phyloP scores from a whole-genome alignment of 2,797 vertebrate genomes.

The Brotula barbata region DNA sequence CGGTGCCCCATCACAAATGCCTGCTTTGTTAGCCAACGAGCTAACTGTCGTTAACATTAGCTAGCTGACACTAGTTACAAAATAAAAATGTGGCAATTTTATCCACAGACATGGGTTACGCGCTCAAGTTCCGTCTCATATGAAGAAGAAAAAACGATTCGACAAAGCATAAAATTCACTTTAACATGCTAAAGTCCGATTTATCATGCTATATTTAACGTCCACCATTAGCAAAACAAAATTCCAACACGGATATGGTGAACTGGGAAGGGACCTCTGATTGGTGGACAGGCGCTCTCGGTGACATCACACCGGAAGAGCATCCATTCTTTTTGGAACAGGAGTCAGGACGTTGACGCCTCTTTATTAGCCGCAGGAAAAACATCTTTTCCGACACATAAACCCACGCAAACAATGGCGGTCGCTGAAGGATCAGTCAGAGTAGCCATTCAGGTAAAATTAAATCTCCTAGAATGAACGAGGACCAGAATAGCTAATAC shows the following conservation, averaged over 20 bases:
- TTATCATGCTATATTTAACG: neutral
- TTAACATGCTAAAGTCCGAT: too few species aligned
- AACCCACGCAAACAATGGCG: conserved; percentile 38
- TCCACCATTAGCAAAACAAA: conserved; percentile 53
- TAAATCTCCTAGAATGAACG: neutral
- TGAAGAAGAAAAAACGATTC: neutral
- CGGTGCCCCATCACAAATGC: conserved; percentile 19
- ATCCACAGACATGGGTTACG: neutral
- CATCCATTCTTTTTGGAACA: neutral
- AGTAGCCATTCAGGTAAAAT: conserved; percentile 55
- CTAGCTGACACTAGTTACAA: neutral
- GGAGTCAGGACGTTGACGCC: neutral
- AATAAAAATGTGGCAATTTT: neutral
- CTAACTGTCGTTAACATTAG: conserved; percentile 52
- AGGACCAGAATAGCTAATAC: neutral
- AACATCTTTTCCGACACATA: neutral
- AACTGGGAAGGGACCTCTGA: conserved; percentile 18
- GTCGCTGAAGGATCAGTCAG: neutral
- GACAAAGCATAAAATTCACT: too few species aligned
- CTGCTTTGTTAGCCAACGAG: conserved; percentile 64
- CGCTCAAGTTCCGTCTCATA: neutral
- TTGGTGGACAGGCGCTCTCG: conserved; percentile 37
- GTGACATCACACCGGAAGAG: conserved; percentile 61
- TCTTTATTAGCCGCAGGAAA: conserved; percentile 1
- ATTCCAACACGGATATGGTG: conserved; percentile 58